These are phyloP conservation scores for Nasonia vitripennis DNA, from an alignment of 1,140 invertebrate species.

Conservation along the genomic window DNA sequence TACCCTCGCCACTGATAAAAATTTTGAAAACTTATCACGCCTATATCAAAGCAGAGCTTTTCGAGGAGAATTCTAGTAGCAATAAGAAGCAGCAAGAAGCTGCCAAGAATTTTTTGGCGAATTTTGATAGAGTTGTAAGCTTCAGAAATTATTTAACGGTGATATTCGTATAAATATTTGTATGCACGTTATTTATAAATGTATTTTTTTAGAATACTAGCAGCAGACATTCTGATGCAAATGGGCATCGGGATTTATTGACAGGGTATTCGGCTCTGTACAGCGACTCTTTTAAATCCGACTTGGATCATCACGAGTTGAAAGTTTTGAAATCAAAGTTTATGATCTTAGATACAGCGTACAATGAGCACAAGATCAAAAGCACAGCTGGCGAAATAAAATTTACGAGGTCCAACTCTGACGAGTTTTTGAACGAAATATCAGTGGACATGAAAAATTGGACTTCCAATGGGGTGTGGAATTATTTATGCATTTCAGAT, in stretches of 20 bases:
- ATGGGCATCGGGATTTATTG: conserved; percentile 33
- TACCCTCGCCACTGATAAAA: conserved; percentile 62
- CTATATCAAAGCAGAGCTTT: conserved; percentile 45
- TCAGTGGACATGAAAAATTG: conserved; percentile 51
- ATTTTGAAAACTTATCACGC: conserved; percentile 61
- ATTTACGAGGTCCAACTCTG: not conserved
- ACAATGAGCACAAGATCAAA: conserved; percentile 35
- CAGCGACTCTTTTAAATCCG: not conserved
- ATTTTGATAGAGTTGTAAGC: conserved; percentile 60
- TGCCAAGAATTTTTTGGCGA: conserved; percentile 52
- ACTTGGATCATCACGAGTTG: conserved; percentile 3
- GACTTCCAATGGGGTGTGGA: conserved; percentile 69
- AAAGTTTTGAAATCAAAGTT: conserved; percentile 9
- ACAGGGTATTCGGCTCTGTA: not conserved
- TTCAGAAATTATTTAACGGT: not conserved
- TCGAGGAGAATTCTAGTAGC: not conserved
- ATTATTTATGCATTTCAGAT: conserved; percentile 55
- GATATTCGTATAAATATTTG: not conserved
- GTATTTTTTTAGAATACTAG: conserved; percentile 43
- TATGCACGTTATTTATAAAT: not conserved
- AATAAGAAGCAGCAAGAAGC: conserved; percentile 43
- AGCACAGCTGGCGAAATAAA: not conserved
- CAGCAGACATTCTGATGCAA: not conserved
- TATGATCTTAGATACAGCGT: not conserved
- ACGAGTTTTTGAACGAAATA: not conserved